A percentile compares a stretch with the other conserved stretches of the same genome.
Conservation (phyloP, 2,888 invertebrate genomes). For the Pseudococcus viburni region DNA sequence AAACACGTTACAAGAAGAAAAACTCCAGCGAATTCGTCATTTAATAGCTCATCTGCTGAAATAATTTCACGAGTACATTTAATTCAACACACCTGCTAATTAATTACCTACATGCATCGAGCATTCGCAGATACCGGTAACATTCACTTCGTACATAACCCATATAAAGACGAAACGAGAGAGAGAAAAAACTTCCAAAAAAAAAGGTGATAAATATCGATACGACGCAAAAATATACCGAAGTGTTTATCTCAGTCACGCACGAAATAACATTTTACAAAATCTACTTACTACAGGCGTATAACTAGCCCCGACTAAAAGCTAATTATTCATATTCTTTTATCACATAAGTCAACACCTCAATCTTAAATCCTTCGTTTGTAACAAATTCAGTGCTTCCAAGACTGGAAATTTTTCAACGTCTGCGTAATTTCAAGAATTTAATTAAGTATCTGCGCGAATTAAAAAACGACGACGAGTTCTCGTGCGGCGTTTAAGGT, state of each 20-base stretch:
- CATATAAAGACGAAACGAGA: constrained; percentile 44
- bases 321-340: constrained; percentile 64
- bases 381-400: constrained; percentile 59
- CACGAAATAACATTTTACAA: constrained; percentile 59
- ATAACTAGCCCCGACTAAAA: constrained; percentile 61
- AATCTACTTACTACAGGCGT: constrained; percentile 61
- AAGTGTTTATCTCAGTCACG: constrained; percentile 64
- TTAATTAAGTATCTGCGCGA: constrained; percentile 1
- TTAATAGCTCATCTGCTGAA: neutral
- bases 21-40: neutral
- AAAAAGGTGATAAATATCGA: constrained; percentile 55
- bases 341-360: constrained; percentile 65
- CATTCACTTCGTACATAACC: constrained; percentile 30
- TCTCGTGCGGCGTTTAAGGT: neutral
- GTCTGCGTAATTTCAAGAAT: constrained; percentile 9
- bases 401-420: constrained; percentile 9
- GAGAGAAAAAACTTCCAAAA: constrained; percentile 34
- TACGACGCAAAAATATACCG: constrained; percentile 61
- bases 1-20: neutral
- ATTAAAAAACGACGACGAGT: neutral
- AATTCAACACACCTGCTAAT: neutral
- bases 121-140: neutral
- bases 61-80: neutral
- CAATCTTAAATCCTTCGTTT: constrained; percentile 62
- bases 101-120: neutral